Base-by-base conservation (phyloP, 2,888 invertebrate species). In the Amphiduros pacificus region DNA sequence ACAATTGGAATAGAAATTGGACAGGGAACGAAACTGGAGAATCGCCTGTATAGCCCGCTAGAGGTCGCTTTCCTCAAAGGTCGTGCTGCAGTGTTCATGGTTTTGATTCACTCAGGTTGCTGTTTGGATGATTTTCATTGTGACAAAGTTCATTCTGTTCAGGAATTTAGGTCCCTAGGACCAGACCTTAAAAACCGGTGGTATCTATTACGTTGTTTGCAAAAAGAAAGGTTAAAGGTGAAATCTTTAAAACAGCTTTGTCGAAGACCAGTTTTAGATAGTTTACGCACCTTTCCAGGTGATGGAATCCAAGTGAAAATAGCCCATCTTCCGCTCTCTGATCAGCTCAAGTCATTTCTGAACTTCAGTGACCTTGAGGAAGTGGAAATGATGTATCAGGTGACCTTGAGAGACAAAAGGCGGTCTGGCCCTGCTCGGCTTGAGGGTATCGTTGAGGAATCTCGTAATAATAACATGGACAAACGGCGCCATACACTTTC, bases 161-260 rank as follows among this genome's bases (percentile, higher is more conserved):
- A 32, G 14, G 40, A 61, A n/a, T 55, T 61, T 11, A 22, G 17
- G 1, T 28, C 29, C 22, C 6, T n/a, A 4, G 55, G 48, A 0
- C n/a, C 53, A 2, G 60, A 60, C 6, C 20, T 32, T 17, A 44
- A 32, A 22, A 49, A 31, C 29, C 48, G 40, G 1, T 61, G 61
- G 64, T 40, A 61, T 28, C 41, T 67, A 24, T 22, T 67, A 3
- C 50, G 56, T 32, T 55, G 51, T 27, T 29, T 65, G 11, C n/a
- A 56, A 26, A 64, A 63, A 29, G 70, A 68, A 20, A 36, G 54
- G 22, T 5, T 49, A 22, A 64, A 68, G 14, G 60, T 68, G 6
- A 59, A 55, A 28, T 51, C 68, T 20, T 52, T 77, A 17, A 56
- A 70, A 29, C 65, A 66, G 24, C 58, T 77, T n/a, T 67, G 65